Percentiles rank a stretch among this genome's conserved stretches.
These are phyloP conservation scores for Picus viridis DNA, from an alignment of 2,797 vertebrate species.

Conservation along the genomic window DNA sequence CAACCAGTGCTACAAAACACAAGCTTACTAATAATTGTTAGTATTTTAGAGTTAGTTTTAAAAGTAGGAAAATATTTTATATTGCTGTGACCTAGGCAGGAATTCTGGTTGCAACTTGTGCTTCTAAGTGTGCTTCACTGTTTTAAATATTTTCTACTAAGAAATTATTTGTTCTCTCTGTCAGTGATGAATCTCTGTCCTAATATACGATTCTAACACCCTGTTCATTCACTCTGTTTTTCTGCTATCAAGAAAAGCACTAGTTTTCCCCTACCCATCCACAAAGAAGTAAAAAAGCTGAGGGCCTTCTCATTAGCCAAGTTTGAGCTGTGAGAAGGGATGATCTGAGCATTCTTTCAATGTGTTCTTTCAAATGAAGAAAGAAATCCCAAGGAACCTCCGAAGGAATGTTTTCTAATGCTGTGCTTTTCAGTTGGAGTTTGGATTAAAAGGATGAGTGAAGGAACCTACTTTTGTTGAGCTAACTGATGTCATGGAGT, in stretches of 20 bases:
- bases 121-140: background rate
- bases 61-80: background rate
- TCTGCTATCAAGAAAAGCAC: background rate
- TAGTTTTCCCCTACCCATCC: background rate
- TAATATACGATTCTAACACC: background rate
- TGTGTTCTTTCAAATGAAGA: background rate
- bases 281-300: background rate
- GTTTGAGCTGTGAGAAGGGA: background rate
- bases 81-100: background rate
- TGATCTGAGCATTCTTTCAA: background rate
- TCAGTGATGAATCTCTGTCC: background rate
- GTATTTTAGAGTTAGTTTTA: background rate
- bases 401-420: background rate
- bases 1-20: background rate
- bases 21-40: background rate
- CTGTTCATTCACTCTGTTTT: background rate
- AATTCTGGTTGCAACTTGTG: background rate
- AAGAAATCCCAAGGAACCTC: background rate
- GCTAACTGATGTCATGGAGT: background rate
- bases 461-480: background rate
- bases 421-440: background rate
- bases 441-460: background rate
- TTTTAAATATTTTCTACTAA: background rate
- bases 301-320: background rate
- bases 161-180: background rate